A percentile compares a stretch with the other conserved stretches of the same genome.
Evolutionary conservation across 2,797 vertebrate species (phyloP).

Genomic region (Loris lydekkerianus): DNA sequence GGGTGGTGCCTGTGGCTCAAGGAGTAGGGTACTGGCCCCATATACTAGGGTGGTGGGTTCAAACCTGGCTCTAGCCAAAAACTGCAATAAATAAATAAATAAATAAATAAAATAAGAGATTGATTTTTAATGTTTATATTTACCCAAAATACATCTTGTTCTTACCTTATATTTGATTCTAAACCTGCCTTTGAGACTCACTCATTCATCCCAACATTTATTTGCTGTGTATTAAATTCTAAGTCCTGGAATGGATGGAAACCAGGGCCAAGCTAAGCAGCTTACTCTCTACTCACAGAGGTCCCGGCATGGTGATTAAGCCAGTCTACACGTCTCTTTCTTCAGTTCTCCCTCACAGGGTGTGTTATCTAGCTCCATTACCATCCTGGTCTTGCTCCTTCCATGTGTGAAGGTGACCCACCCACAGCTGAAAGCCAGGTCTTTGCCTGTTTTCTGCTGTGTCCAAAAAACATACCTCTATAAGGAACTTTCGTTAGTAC

Average conservation of each 20-base stretch:
- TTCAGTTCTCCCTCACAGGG: neutral
- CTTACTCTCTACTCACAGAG: too few relatives aligned
- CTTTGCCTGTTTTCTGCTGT: neutral
- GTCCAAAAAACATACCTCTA: neutral
- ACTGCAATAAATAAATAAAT: too few relatives aligned
- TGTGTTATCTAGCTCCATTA: rapidly evolving
- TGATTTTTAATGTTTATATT: conserved; percentile 6
- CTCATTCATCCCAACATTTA: neutral
- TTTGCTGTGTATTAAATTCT: neutral
- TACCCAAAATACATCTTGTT: neutral
- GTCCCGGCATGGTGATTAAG: neutral
- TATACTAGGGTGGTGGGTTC: too few relatives aligned
- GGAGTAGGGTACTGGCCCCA: too few relatives aligned
- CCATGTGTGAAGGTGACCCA: neutral
- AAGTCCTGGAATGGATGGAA: neutral
- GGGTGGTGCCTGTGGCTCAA: too few relatives aligned
- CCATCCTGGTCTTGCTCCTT: neutral
- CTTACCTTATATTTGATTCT: conserved; percentile 7
- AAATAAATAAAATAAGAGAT: too few relatives aligned
- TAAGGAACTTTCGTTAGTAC: neutral
- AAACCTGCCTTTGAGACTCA: neutral
- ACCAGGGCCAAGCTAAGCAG: neutral
- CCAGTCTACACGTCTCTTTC: neutral
- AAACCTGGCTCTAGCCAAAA: too few relatives aligned
- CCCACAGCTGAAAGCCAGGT: neutral